A percentile compares a stretch with the other conserved stretches of the same genome.
Evolutionary conservation across 2,797 vertebrate species (phyloP).

Genomic region (Spheniscus humboldti): DNA sequence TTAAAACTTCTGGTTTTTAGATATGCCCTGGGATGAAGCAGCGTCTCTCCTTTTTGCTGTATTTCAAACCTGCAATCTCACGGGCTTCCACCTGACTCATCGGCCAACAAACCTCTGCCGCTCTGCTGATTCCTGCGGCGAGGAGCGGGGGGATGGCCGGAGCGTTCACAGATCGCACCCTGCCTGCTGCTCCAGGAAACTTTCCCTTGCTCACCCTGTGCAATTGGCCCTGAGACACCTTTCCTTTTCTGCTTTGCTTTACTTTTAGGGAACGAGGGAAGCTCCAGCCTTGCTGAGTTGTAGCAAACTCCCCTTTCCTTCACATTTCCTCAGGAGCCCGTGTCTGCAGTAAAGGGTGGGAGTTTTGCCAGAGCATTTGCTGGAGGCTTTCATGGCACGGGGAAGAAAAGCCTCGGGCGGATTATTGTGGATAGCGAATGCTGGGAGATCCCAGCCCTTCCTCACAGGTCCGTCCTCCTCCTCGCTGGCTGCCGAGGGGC

Average conservation of each 20-base stretch:
- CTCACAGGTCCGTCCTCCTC: neutral
- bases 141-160: fast-evolving
- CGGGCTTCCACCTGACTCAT: neutral
- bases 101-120: neutral
- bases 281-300: fast-evolving
- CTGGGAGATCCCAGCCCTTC: neutral
- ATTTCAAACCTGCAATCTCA: neutral
- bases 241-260: neutral
- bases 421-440: no score
- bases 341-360: neutral
- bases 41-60: fast-evolving
- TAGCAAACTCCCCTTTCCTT: no score
- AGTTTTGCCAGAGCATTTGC: neutral
- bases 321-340: fast-evolving
- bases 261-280: fast-evolving
- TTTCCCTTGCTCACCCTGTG: neutral
- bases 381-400: neutral
- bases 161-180: fast-evolving
- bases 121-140: neutral
- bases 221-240: fast-evolving
- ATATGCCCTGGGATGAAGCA: neutral
- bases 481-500: neutral
- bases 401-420: neutral
- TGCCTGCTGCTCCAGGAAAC: fast-evolving
- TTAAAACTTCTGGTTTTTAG: neutral